A percentile compares a stretch with the other conserved stretches of the same genome.
These are phyloP conservation scores for Beris morrisii DNA, from an alignment of 2,888 invertebrate genomes.

Conservation along the genomic window DNA sequence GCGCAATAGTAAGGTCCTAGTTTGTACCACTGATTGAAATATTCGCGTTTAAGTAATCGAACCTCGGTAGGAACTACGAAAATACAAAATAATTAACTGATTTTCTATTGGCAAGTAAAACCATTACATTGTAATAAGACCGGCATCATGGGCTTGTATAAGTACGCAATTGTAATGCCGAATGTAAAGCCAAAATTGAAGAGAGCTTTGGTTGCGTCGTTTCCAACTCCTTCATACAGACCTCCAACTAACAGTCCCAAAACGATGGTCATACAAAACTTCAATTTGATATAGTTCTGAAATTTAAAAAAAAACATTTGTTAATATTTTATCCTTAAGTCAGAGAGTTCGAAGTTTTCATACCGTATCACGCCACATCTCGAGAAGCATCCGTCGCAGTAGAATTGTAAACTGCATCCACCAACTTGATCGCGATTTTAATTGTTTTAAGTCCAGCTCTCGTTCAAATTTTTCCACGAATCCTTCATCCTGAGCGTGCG, in stretches of 20 bases:
- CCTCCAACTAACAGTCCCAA: slow-evolving; percentile 71
- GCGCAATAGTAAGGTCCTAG: slow-evolving; percentile 79
- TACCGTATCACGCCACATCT: slow-evolving; percentile 75
- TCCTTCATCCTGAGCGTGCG: not conserved
- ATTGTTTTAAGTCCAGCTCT: slow-evolving; percentile 58
- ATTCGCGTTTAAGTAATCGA: slow-evolving; percentile 74
- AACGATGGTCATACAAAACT: slow-evolving; percentile 67
- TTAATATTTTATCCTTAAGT: not conserved
- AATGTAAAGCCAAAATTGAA: slow-evolving; percentile 86
- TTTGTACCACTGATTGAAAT: slow-evolving; percentile 85
- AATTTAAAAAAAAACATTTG: slow-evolving; percentile 42
- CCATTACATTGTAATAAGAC: slow-evolving; percentile 76
- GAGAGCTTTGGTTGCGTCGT: slow-evolving; percentile 78
- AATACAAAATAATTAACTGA: slow-evolving; percentile 33
- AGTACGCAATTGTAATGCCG: slow-evolving; percentile 74
- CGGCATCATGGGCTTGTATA: slow-evolving; percentile 83
- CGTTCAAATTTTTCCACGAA: slow-evolving; percentile 49
- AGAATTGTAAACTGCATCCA: slow-evolving; percentile 70
- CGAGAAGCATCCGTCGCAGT: slow-evolving; percentile 70
- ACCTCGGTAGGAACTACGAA: slow-evolving; percentile 75
- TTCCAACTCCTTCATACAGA: slow-evolving; percentile 72
- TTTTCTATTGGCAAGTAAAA: not conserved
- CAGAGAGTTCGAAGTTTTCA: slow-evolving; percentile 37
- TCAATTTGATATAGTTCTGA: slow-evolving; percentile 72
- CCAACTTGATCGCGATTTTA: slow-evolving; percentile 62